A percentile compares a stretch with the other conserved stretches of the same genome.
Conservation (phyloP, 2,888 invertebrate species). For the Anticlea derivata region DNA sequence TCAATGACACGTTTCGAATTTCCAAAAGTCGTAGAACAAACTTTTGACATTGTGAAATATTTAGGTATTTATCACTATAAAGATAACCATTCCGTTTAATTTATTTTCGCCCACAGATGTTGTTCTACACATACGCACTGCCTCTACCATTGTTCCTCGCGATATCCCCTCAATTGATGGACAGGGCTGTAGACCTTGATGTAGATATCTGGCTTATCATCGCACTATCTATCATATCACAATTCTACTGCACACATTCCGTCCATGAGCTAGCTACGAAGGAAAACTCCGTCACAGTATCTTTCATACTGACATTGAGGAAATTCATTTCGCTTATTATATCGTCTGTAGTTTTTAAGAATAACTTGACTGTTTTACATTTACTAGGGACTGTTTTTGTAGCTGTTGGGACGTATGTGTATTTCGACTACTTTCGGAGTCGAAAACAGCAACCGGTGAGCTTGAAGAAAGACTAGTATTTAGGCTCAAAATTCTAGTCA, state of each 20-base stretch:
- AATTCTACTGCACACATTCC: slow-evolving; percentile 69
- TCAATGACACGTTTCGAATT: no score
- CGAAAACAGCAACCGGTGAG: slow-evolving; percentile 61
- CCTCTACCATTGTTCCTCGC: slow-evolving; percentile 67
- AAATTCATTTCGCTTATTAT: slow-evolving; percentile 70
- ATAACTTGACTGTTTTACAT: slow-evolving; percentile 66
- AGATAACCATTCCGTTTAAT: no score
- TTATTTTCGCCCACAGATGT: slow-evolving; percentile 62
- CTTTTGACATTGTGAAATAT: no score
- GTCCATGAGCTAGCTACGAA: slow-evolving; percentile 70
- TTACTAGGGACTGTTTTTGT: slow-evolving; percentile 65
- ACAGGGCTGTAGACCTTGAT: slow-evolving; percentile 46
- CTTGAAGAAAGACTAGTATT: slow-evolving; percentile 43
- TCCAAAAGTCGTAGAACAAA: no score
- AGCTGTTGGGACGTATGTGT: slow-evolving; percentile 67
- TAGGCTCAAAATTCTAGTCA: no score
- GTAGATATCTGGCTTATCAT: slow-evolving; percentile 60
- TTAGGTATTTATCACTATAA: no score
- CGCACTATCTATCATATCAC: slow-evolving; percentile 58
- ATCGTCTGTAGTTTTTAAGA: slow-evolving; percentile 73
- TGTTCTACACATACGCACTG: slow-evolving; percentile 70
- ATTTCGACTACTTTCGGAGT: slow-evolving; percentile 66
- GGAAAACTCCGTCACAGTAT: slow-evolving; percentile 70
- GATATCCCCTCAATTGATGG: slow-evolving; percentile 57
- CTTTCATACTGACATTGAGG: slow-evolving; percentile 71